Percentiles rank a stretch among this genome's conserved stretches.
These are phyloP conservation scores for Nylanderia fulva DNA, from an alignment of 1,140 invertebrate species.

Conservation along the genomic window DNA sequence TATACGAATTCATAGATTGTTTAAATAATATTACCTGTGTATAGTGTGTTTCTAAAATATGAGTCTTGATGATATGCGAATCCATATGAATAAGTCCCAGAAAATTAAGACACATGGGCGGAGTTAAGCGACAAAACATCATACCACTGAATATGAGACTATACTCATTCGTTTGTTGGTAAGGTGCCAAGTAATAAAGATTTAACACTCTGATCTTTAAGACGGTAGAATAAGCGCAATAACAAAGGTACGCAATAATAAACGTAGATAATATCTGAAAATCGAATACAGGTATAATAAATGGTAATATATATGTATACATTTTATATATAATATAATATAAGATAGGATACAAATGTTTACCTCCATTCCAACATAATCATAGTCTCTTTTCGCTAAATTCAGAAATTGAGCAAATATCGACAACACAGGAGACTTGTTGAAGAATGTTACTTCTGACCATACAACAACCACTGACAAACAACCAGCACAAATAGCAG, in stretches of 20 bases:
- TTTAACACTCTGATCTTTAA: conserved; percentile 98
- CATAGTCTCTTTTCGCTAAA: conserved; percentile 92
- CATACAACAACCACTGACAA: conserved; percentile 97
- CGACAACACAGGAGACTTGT: conserved; percentile 95
- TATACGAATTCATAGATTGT: background rate
- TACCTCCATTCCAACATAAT: conserved; percentile 98
- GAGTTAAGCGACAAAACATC: conserved; percentile 98
- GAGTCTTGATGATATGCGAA: conserved; percentile 96
- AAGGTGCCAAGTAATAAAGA: conserved; percentile 98
- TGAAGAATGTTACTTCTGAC: conserved; percentile 99
- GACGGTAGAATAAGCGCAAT: conserved; percentile 99
- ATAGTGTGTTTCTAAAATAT: conserved; percentile 94
- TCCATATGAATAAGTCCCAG: conserved; percentile 99
- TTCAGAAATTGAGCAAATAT: conserved; percentile 97
- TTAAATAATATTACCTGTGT: conserved; percentile 89
- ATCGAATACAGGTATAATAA: conserved; percentile 58
- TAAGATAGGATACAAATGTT: too few species aligned
- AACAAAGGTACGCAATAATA: conserved; percentile 97
- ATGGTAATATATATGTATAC: conserved; percentile 36
- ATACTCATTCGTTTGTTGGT: conserved; percentile 99
- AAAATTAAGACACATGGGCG: conserved; percentile 99
- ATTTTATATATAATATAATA: too few species aligned
- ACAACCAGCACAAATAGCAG: conserved; percentile 91
- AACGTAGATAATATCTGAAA: conserved; percentile 93
- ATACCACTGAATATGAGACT: conserved; percentile 99